Percentiles rank a stretch among this genome's conserved stretches.
These are phyloP conservation scores for Brachynemurus nebulosus DNA, from an alignment of 2,888 invertebrate species.

Conservation along the genomic window DNA sequence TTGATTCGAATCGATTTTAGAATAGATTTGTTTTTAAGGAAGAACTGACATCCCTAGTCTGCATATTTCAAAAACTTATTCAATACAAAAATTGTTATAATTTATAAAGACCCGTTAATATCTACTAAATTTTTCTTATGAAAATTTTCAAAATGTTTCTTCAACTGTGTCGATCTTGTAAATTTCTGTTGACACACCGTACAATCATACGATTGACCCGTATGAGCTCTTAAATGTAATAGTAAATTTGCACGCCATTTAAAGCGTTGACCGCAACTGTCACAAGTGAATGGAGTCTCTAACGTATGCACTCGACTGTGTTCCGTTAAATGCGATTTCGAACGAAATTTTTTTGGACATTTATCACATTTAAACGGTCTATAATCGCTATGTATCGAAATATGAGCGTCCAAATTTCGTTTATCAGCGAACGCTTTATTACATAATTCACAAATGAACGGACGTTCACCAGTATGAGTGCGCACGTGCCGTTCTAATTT, in stretches of 20 bases:
- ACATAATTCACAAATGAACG: background rate
- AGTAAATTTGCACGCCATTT: conserved; percentile 15
- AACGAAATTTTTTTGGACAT: conserved; percentile 1
- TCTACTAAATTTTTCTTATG: no score
- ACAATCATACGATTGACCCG: conserved; percentile 10
- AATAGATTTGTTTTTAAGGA: no score
- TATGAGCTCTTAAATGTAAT: conserved; percentile 16
- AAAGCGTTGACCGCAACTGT: conserved; percentile 16
- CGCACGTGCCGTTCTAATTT: conserved; percentile 4
- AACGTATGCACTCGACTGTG: conserved; percentile 15
- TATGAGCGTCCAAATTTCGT: background rate
- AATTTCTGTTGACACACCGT: background rate
- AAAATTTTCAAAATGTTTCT: no score
- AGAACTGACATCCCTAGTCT: no score
- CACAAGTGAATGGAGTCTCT: conserved; percentile 10
- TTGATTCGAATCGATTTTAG: no score
- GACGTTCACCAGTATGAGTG: conserved; percentile 1
- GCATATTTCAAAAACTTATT: no score
- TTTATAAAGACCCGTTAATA: no score
- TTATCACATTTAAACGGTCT: background rate
- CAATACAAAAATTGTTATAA: no score
- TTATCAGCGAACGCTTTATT: conserved; percentile 1
- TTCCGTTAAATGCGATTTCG: conserved; percentile 11
- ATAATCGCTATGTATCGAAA: background rate
- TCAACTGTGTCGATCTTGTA: background rate